Conservation (phyloP, 2,113 vertebrate species). For the Microcebus ravelobensis region DNA sequence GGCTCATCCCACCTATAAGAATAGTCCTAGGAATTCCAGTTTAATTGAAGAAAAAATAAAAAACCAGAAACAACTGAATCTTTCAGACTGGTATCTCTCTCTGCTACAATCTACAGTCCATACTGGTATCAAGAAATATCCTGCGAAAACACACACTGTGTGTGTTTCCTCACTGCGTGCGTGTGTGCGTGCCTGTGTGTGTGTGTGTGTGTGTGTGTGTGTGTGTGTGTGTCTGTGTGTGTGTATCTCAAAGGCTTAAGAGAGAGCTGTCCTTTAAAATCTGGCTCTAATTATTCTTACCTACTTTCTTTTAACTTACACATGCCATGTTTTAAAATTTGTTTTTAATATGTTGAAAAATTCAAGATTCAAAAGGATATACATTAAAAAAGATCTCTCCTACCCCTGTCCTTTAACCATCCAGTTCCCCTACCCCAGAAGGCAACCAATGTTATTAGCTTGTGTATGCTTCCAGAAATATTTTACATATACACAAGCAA, state of each 20-base stretch:
- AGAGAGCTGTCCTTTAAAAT: background rate
- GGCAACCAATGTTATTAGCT: background rate
- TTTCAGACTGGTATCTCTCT: background rate
- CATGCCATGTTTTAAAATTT: background rate
- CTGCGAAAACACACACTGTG: background rate
- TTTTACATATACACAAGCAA: background rate
- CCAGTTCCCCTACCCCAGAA: background rate
- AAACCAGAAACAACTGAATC: background rate
- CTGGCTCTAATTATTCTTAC: background rate
- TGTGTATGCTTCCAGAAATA: background rate
- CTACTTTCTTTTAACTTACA: background rate
- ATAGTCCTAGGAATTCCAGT: background rate
- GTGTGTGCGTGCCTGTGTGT: no score
- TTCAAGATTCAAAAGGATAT: background rate
- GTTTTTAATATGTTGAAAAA: constrained; percentile 41
- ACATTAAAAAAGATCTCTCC: background rate
- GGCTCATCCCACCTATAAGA: background rate
- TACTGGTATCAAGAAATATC: background rate
- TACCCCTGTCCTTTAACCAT: background rate
- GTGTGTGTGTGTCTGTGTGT: no score
- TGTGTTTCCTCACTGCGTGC: background rate
- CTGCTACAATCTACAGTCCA: background rate
- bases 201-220: no score
- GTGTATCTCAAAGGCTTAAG: background rate
- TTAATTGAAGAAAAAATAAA: background rate